These are phyloP conservation scores for Adoxophyes honmai DNA, from an alignment of 1,140 invertebrate species.

Conservation along the genomic window DNA sequence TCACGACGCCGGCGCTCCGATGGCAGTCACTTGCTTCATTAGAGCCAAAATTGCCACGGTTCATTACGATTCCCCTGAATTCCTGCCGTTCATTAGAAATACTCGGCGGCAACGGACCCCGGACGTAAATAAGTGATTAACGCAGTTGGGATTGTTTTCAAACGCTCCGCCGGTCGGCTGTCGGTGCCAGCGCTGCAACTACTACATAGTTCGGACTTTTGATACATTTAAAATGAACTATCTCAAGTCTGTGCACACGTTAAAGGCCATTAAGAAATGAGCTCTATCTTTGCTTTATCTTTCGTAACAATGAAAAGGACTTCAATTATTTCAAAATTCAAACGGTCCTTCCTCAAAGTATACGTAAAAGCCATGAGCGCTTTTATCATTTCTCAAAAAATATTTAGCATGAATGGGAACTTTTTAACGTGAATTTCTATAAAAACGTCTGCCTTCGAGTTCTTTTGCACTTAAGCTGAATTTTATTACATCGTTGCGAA, in stretches of 20 bases:
- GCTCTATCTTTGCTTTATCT: slow-evolving; percentile 22
- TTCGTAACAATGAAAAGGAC: slow-evolving; percentile 16
- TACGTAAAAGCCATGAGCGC: slow-evolving; percentile 1
- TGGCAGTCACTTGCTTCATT: slow-evolving; percentile 35
- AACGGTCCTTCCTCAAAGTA: not conserved
- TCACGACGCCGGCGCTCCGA: no score
- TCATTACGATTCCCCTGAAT: slow-evolving; percentile 67
- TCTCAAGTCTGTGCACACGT: slow-evolving; percentile 25
- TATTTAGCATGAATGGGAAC: slow-evolving; percentile 30
- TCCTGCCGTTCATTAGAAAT: slow-evolving; percentile 69
- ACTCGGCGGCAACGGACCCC: slow-evolving; percentile 54
- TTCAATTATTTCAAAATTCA: not conserved
- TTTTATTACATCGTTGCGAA: slow-evolving; percentile 72
- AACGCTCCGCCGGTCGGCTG: slow-evolving; percentile 33
- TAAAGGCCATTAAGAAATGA: slow-evolving; percentile 51
- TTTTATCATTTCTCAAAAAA: slow-evolving; percentile 24
- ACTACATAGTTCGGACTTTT: slow-evolving; percentile 34
- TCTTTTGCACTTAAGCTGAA: slow-evolving; percentile 65
- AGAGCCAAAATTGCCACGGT: slow-evolving; percentile 66
- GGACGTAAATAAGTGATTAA: slow-evolving; percentile 74
- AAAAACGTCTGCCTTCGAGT: slow-evolving; percentile 41
- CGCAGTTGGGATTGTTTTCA: slow-evolving; percentile 73
- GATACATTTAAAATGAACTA: slow-evolving; percentile 68
- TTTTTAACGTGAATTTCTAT: slow-evolving; percentile 25
- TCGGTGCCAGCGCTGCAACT: slow-evolving; percentile 40